Evolutionary conservation across 2,797 vertebrate genomes (phyloP), one percentile per base, ranked within the genome.

Genomic region (Urosaurus nigricauda): DNA sequence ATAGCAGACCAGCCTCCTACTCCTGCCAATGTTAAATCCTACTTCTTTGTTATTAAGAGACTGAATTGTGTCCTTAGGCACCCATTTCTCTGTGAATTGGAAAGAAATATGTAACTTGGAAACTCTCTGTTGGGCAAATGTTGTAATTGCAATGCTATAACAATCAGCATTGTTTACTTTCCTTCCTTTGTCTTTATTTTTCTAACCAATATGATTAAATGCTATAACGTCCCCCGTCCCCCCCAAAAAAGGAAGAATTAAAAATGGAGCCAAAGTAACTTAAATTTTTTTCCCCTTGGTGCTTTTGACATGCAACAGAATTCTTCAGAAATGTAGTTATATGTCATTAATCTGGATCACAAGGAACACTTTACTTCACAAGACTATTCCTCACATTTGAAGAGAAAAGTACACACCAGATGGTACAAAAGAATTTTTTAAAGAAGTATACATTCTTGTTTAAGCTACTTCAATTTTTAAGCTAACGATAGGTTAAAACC

Each of bases 321-420:
- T 17, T 43, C 24, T 78, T 78, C 4, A 71, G 32, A 78, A 79
- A 79, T 86, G 5, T 37, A 51, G 79, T 58, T 88, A 12, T 70
- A 5, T 74, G 63, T 65, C 35, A 2, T 47, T 37, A 9, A 12
- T 70, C 37, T 56, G 26, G 7, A 26, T 40, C 1, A n/a, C 43
- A 43, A 56, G 58, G 29, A 60, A 37, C 35, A 58, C 26, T 68
- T 35, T 35, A 73, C 13, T 35, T 73, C 71, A 73, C 17, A n/a
- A 73, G 73, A 21, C 21, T 40, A 8, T 29, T 35, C 63, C 84
- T 47, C 74, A 79, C 12, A 29, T 43, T 32, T 60, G 14, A 93
- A 94, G 93, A 89, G 60, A 93, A 83, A 91, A 93, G 93, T 90
- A 91, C 13, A 83, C 87, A 71, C 53, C 68, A 84, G 51, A 85